Evolutionary conservation across 2,113 vertebrate species (phyloP), one percentile per base, ranked within the genome.

Genomic region (Shinisaurus crocodilurus): DNA sequence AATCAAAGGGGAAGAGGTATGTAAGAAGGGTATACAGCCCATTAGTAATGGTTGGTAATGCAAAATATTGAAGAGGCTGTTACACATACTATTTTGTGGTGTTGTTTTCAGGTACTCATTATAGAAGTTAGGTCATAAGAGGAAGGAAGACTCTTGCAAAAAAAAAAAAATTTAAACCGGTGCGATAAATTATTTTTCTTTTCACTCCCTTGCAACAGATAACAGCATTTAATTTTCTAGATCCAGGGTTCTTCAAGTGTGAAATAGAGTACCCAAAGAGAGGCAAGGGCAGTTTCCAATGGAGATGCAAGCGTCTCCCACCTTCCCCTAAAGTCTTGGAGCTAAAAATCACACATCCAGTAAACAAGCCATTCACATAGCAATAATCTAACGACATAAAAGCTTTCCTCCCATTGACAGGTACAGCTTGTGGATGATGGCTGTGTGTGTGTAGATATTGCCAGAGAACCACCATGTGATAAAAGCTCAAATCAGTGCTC

Each of bases 41-140:
- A 77, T 7, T 90, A 85, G 89, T 88, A 54, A n/a, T 90, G 90
- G 94, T 95, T 92, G 93, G 92, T 93, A 94, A 95, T 90, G 92
- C 70, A 87, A 87, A 84, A 54, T 82, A 85, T 54, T 94, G 86
- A 93, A 93, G 18, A 80, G 60, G 43, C 40, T 69, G 32, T 18
- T 16, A 32, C 34, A 48, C 45, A 27, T 63, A 8, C 29, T n/a
- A 27, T 57, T 86, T 74, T 65, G 37, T 65, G 25, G 10, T n/a
- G 34, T 37, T 60, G 34, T n/a, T 82, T 82, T 60, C 34, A 37
- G n/a, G 80, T 82, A 25, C 6, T 40, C 12, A 70, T 45, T 34
- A 34, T 43, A n/a, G 65, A 85, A 48, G 25, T 54, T 20, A 48
- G 65, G 27, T 70, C 65, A 70, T 10, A 43, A 45, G 2, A 84